These are phyloP conservation scores for Rhogogaster chlorosoma DNA, from an alignment of 2,888 invertebrate species.

Conservation along the genomic window DNA sequence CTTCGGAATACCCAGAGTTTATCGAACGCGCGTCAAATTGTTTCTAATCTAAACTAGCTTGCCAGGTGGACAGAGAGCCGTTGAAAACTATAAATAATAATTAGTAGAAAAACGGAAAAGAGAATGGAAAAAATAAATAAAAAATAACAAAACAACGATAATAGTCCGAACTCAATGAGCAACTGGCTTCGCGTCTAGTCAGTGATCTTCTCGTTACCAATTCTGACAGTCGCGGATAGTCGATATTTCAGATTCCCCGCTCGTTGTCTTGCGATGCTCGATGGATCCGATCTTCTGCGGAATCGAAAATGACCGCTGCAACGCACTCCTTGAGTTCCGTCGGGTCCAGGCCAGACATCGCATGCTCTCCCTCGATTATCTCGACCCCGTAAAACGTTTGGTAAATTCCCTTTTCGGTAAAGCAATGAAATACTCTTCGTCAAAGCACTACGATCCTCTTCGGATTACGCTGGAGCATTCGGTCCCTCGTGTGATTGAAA, in stretches of 20 bases:
- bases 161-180: not conserved
- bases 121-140: not conserved
- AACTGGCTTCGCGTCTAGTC: not conserved
- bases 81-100: conserved; percentile 25
- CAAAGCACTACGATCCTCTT: not conserved
- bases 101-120: not conserved
- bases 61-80: conserved; percentile 29
- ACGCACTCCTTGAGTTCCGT: conserved; percentile 17
- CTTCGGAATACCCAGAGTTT: conserved; percentile 43
- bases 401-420: not conserved
- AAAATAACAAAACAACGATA: not conserved
- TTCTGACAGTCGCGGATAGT: conserved; percentile 17
- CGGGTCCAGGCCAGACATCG: conserved; percentile 17
- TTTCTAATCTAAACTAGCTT: conserved; percentile 5
- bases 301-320: not conserved
- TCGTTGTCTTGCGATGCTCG: conserved; percentile 7
- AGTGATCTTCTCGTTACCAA: conserved; percentile 34
- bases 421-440: not conserved
- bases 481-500: not conserved
- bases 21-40: conserved; percentile 44
- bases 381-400: not conserved
- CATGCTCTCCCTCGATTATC: conserved; percentile 5
- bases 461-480: not conserved
- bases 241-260: conserved; percentile 12
- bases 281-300: conserved; percentile 16